A percentile compares a stretch with the other conserved stretches of the same genome.
These are phyloP conservation scores for Hyperopisus bebe DNA, from an alignment of 2,113 vertebrate genomes.

Conservation along the genomic window DNA sequence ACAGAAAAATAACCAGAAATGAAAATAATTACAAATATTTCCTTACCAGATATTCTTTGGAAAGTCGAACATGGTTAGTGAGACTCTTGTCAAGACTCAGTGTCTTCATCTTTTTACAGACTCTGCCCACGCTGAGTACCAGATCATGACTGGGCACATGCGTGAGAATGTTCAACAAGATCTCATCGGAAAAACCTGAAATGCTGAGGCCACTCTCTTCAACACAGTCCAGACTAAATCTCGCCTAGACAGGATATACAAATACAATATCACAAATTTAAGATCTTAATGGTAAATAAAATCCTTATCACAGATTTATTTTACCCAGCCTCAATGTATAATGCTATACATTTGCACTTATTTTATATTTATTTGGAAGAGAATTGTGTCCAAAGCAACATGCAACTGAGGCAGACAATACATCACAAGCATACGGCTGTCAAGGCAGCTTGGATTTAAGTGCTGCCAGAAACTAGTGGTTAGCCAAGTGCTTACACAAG, in stretches of 20 bases:
- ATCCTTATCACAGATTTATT: not conserved
- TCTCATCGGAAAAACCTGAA: slow-evolving; percentile 87
- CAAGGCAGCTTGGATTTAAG: not conserved
- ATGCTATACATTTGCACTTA: not conserved
- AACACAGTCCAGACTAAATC: slow-evolving; percentile 42
- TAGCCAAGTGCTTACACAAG: not conserved
- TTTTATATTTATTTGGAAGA: not conserved
- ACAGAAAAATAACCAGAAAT: not conserved
- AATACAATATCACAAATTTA: not conserved
- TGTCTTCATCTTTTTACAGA: slow-evolving; percentile 72
- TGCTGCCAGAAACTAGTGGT: not conserved
- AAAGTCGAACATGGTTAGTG: slow-evolving; percentile 70
- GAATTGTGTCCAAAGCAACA: not conserved
- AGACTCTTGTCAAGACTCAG: slow-evolving; percentile 88
- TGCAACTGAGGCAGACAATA: not conserved
- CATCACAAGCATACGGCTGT: not conserved
- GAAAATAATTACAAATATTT: not conserved
- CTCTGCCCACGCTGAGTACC: slow-evolving; percentile 71
- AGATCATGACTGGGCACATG: slow-evolving; percentile 80
- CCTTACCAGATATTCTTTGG: slow-evolving; percentile 80
- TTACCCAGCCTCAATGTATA: not conserved
- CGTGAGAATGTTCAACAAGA: slow-evolving; percentile 84
- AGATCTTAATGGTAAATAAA: not conserved
- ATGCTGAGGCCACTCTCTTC: slow-evolving; percentile 62
- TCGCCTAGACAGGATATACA: slow-evolving; percentile 49